Evolutionary conservation across 2,888 invertebrate species (phyloP).

Genomic region (Tethea ocularis): DNA sequence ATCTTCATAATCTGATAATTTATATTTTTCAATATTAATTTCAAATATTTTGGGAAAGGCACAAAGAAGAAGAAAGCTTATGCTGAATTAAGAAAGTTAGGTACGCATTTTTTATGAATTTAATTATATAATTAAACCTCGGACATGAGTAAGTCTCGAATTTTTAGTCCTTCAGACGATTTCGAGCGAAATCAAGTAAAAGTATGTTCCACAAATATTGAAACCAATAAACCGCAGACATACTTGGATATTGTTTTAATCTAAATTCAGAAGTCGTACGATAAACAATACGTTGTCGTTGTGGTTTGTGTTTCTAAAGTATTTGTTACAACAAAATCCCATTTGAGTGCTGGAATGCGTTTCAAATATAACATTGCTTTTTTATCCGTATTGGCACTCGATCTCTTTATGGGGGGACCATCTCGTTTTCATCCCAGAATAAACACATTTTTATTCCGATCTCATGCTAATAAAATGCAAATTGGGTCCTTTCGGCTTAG

Average conservation of each 20-base stretch:
- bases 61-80: background rate
- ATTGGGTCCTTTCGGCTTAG: slow-evolving; percentile 74
- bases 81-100: background rate
- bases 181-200: background rate
- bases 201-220: background rate
- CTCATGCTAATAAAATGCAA: slow-evolving; percentile 80
- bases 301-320: slow-evolving; percentile 7
- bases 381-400: slow-evolving; percentile 64
- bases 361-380: slow-evolving; percentile 54
- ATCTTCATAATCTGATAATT: background rate
- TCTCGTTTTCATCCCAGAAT: slow-evolving; percentile 71
- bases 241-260: background rate
- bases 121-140: background rate
- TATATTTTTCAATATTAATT: background rate
- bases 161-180: background rate
- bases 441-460: slow-evolving; percentile 79
- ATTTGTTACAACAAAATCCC: slow-evolving; percentile 43
- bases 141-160: background rate
- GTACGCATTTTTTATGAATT: background rate
- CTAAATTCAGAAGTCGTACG: background rate
- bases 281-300: slow-evolving; percentile 3
- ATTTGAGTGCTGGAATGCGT: slow-evolving; percentile 54
- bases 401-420: slow-evolving; percentile 64
- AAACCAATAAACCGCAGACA: slow-evolving; percentile 1
- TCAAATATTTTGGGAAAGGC: background rate